Evolutionary conservation across 37 sponge, comb jelly and placozoan species (phyloP).

Genomic region (Hexactinellida sp.): DNA sequence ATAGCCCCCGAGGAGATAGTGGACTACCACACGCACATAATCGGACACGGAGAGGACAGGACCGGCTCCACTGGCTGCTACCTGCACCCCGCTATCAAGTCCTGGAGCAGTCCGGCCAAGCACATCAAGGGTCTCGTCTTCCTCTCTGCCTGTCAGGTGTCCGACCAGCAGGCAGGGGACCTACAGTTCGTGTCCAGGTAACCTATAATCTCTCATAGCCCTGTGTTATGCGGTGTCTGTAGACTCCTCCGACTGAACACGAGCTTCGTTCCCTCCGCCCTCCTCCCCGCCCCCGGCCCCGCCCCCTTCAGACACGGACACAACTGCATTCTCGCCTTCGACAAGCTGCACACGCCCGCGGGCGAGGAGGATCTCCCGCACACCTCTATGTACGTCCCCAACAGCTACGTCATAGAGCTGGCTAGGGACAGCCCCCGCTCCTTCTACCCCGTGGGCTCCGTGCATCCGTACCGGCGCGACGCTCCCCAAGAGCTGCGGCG

Average conservation of each 20-base stretch:
- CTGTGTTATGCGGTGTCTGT: neutral
- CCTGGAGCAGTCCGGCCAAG: conserved; percentile 41
- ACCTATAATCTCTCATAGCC: neutral
- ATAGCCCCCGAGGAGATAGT: conserved; percentile 35
- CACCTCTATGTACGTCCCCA: conserved; percentile 51
- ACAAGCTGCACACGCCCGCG: conserved; percentile 4
- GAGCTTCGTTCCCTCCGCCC: neutral
- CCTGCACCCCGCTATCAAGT: conserved; percentile 40
- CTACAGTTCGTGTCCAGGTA: conserved; percentile 4
- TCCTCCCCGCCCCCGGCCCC: neutral
- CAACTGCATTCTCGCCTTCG: conserved; percentile 21
- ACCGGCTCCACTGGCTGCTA: conserved; percentile 39
- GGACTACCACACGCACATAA: conserved; percentile 75
- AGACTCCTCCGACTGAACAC: neutral
- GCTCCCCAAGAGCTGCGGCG: conserved; percentile 50
- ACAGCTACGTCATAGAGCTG: conserved; percentile 43
- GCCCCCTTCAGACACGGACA: conserved; percentile 16
- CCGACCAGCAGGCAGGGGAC: neutral
- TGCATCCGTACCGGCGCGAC: conserved; percentile 65
- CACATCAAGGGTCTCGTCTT: conserved; percentile 43
- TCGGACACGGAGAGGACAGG: conserved; percentile 51
- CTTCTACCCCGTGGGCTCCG: conserved; percentile 60
- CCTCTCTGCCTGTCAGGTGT: conserved; percentile 52
- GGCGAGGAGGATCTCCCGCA: neutral
- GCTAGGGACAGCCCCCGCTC: conserved; percentile 43